These are phyloP conservation scores for Tarsius wallacei DNA, from an alignment of 2,797 vertebrate species.

Conservation along the genomic window DNA sequence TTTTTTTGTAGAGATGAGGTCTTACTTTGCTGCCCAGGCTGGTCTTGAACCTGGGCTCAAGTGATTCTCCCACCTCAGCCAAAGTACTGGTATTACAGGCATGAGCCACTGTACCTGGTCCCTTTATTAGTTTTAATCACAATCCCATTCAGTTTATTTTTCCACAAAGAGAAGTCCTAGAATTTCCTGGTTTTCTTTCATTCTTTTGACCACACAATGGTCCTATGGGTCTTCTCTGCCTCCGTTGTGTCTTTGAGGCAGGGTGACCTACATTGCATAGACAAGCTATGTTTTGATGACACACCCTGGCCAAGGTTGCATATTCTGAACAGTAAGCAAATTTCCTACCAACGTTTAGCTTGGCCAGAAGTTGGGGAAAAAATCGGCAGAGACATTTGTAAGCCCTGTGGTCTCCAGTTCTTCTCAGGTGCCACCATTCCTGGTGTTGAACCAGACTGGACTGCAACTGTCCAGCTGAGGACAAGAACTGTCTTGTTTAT, in stretches of 20 bases:
- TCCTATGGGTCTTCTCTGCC: background rate
- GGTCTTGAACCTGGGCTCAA: background rate
- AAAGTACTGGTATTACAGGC: background rate
- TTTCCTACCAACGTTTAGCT: background rate
- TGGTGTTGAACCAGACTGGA: background rate
- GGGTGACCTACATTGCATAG: background rate
- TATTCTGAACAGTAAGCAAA: slow-evolving; percentile 1
- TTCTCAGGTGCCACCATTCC: background rate
- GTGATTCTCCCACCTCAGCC: background rate
- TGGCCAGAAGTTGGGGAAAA: background rate
- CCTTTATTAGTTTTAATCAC: slow-evolving; percentile 21
- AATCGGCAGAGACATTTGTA: background rate
- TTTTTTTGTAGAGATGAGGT: background rate
- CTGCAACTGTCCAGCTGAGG: background rate
- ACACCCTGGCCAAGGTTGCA: background rate
- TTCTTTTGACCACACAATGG: background rate
- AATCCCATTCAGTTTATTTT: background rate
- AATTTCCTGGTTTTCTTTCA: background rate
- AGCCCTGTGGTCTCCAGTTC: background rate
- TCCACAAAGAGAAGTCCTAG: background rate
- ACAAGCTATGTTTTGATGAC: slow-evolving; percentile 56
- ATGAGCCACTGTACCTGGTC: too few species aligned
- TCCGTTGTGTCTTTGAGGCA: background rate
- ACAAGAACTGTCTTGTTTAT: background rate
- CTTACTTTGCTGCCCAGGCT: background rate